These are phyloP conservation scores for Mirounga angustirostris DNA, from an alignment of 2,113 vertebrate genomes.

Conservation along the genomic window DNA sequence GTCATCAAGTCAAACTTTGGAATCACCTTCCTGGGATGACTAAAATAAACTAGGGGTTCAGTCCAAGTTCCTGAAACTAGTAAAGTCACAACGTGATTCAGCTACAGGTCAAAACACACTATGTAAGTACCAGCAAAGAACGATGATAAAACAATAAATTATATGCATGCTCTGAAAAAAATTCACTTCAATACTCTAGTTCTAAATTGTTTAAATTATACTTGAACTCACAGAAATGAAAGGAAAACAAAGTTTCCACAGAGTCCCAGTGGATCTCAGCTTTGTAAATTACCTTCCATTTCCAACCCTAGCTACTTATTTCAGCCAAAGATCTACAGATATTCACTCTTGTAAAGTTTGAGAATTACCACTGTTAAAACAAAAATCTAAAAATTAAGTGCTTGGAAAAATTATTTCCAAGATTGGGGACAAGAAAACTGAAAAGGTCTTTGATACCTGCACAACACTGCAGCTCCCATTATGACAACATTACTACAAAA, in stretches of 20 bases:
- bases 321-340: not conserved
- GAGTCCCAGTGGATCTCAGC: not conserved
- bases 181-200: conserved; percentile 9
- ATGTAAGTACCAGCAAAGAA: not conserved
- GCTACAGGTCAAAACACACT: not conserved
- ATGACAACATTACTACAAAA: conserved; percentile 64
- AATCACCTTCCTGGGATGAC: conserved; percentile 52
- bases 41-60: conserved; percentile 53
- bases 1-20: conserved; percentile 53
- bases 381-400: conserved; percentile 23
- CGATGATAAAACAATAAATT: not conserved
- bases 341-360: conserved; percentile 29
- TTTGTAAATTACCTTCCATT: conserved; percentile 42
- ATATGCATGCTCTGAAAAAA: not conserved
- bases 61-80: conserved; percentile 41
- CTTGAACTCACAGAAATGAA: conserved; percentile 54
- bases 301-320: conserved; percentile 44
- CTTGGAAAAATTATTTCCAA: conserved; percentile 57
- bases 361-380: conserved; percentile 46
- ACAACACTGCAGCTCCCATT: conserved; percentile 65
- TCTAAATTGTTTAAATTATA: conserved; percentile 58
- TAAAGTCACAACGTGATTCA: conserved; percentile 3
- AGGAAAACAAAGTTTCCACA: not conserved
- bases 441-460: conserved; percentile 31
- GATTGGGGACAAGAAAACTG: conserved; percentile 22